A percentile compares a stretch with the other conserved stretches of the same genome.
phyloP scores from a whole-genome alignment of 2,888 invertebrate species.

The Euphydryas editha region DNA sequence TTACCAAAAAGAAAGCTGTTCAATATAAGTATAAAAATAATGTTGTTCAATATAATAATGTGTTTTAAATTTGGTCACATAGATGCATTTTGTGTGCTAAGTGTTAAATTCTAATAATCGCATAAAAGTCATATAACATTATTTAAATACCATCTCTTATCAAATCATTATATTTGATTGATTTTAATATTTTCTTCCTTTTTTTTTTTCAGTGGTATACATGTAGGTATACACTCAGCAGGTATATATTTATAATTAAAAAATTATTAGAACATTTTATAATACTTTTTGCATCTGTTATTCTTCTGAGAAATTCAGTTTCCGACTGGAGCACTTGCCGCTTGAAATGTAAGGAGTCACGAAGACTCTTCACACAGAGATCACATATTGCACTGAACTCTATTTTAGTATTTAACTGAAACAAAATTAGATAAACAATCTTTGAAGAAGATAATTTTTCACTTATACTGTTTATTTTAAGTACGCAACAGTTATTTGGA shows the following conservation, averaged over 20 bases:
- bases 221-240: no score
- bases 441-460: neutral
- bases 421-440: neutral
- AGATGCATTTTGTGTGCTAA: no score
- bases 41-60: no score
- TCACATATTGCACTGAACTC: slow-evolving; percentile 59
- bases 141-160: no score
- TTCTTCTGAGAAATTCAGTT: slow-evolving; percentile 51
- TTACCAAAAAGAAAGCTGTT: no score
- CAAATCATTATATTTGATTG: no score
- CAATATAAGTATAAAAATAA: no score
- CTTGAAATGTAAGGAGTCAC: slow-evolving; percentile 58
- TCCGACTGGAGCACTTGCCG: slow-evolving; percentile 60
- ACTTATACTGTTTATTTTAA: neutral
- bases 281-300: slow-evolving; percentile 34
- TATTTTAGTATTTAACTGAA: slow-evolving; percentile 53
- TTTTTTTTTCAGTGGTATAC: neutral
- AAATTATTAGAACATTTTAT: neutral
- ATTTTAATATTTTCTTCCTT: no score
- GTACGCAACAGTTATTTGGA: neutral
- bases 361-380: slow-evolving; percentile 56
- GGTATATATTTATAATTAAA: neutral
- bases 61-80: no score
- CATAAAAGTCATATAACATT: no score
- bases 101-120: no score